Conservation (phyloP, 2,797 vertebrate genomes). For the Chloroceryle inda region DNA sequence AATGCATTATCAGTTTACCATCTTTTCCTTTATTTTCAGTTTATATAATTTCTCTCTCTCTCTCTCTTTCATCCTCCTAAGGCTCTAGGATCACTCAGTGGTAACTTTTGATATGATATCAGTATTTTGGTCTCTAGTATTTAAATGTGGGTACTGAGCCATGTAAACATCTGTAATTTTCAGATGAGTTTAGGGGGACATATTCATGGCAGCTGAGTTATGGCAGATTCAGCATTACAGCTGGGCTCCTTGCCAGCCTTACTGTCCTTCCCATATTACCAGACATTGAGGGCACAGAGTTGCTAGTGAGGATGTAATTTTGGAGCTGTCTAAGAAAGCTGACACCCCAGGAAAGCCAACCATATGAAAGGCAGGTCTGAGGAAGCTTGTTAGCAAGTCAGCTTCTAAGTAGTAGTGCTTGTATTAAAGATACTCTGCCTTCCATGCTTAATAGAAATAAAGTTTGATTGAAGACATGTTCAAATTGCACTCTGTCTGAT, state of each 20-base stretch:
- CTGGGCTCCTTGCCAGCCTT: conserved; percentile 20
- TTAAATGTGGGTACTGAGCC: neutral
- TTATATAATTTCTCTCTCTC: neutral
- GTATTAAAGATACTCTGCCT: conserved; percentile 42
- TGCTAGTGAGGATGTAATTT: neutral
- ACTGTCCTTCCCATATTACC: neutral
- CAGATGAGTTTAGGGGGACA: neutral
- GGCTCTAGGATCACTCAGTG: neutral
- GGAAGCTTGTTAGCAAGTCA: conserved; percentile 41
- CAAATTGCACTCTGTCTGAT: conserved; percentile 34
- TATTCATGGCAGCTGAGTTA: neutral
- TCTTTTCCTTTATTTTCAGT: neutral
- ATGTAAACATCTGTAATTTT: conserved; percentile 32
- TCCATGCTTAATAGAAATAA: conserved; percentile 28
- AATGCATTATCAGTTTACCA: neutral
- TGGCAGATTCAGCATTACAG: neutral
- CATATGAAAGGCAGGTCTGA: neutral
- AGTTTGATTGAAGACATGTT: conserved; percentile 54
- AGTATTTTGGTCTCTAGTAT: neutral
- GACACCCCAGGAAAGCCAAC: conserved; percentile 9
- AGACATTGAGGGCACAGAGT: neutral
- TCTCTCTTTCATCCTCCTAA: neutral
- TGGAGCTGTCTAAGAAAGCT: neutral
- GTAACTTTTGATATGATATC: neutral
- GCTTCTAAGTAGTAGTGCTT: conserved; percentile 7